These are phyloP conservation scores for Cerastis leucographa DNA, from an alignment of 2,888 invertebrate genomes.

Conservation along the genomic window DNA sequence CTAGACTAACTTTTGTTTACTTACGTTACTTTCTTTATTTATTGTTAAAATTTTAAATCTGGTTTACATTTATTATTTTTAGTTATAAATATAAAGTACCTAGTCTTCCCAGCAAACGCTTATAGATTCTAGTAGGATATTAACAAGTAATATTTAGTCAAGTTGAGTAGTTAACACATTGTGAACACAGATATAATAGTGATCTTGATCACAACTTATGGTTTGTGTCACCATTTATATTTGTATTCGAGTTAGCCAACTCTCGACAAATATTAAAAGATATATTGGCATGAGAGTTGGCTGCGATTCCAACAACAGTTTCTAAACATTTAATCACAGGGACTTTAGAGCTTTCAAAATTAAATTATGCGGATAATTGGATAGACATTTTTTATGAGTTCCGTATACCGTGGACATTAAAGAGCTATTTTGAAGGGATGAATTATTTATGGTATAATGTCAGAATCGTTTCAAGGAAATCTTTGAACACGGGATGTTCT, in stretches of 20 bases:
- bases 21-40: too few species aligned
- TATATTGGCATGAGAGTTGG: constrained; percentile 50
- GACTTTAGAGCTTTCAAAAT: constrained; percentile 46
- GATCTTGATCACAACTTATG: constrained; percentile 8
- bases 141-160: not conserved
- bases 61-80: not conserved
- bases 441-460: constrained; percentile 45
- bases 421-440: constrained; percentile 57
- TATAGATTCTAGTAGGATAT: not conserved
- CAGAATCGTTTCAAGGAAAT: constrained; percentile 58
- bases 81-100: not conserved
- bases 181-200: constrained; percentile 5
- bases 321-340: constrained; percentile 37
- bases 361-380: constrained; percentile 51
- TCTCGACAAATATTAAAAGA: constrained; percentile 31
- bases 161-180: constrained; percentile 20
- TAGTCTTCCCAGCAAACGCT: not conserved
- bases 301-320: constrained; percentile 43
- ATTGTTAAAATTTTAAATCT: not conserved
- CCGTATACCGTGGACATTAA: constrained; percentile 39
- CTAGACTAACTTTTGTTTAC: too few species aligned
- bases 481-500: constrained; percentile 58
- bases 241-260: constrained; percentile 21
- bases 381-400: constrained; percentile 55
- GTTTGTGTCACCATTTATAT: constrained; percentile 37